Base-by-base conservation (phyloP, 64 coral and sea anemone species). In the Trachythela sp. region DNA sequence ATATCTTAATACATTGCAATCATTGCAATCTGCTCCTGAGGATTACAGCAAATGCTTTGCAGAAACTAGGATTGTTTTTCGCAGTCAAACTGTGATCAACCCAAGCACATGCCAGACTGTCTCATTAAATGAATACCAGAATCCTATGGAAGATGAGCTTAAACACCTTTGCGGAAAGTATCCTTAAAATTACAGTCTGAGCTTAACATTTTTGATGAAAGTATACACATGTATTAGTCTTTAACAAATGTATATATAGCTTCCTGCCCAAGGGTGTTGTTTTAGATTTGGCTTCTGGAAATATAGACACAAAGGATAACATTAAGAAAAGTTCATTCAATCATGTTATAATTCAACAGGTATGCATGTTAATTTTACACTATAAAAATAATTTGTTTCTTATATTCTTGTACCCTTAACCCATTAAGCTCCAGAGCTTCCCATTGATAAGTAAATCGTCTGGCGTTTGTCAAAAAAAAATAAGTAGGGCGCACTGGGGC, bases 101-200 rank as follows among this genome's bases (percentile, higher is more conserved):
- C 87, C 87, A 39, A 15, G 39, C 26, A 88, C 70, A 45, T 41
- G 9, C 1, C 33, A 34, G 40, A 88, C 87, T 29, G 34, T 75
- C 9, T 60, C 87, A 88, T 29, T 88, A 36, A 76, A 33, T 64
- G 17, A 32, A 40, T 88, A 60, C 58, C n/a, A 36, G 2, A 38
- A 88, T 9, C 41, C 58, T 30, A 9, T 49, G 7, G 38, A 88
- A 30, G 34, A 29, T 86, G 40, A 50, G 36, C 50, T 41, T 11
- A 36, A 71, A 42, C 41, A 29, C 8, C 18, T 11, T 88, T 88
- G 68, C 72, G 64, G 87, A 88, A 75, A 60, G 87, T 77, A 88
- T 88, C 87, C 67, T 71, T 71, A 49, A 49, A 9, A 15, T 15
- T 9, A 9, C 7, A 9, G 48, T 9, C 48, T 15, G 7, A 9